Base-by-base conservation (phyloP, 2,113 vertebrate genomes). In the Potamarius usumacintae region DNA sequence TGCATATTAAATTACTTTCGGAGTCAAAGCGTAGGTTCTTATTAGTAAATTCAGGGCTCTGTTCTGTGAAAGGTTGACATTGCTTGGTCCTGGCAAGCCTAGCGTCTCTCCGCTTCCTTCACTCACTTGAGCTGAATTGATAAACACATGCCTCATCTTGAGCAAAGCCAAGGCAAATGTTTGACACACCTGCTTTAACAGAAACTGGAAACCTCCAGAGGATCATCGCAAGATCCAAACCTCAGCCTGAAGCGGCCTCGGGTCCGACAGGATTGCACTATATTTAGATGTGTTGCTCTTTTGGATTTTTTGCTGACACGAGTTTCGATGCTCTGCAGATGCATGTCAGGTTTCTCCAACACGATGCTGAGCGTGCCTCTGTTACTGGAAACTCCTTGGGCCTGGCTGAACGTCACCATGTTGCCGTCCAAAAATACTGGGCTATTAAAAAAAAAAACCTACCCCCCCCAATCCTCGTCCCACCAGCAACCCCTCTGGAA, bases 171-270 rank as follows among this genome's bases (percentile, higher is more conserved):
- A 96, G 93, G 92, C 93, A 95, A 96, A 96, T 95, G 95, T 96
- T 95, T 95, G 94, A 95, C 94, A 93, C 95, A 96, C 95, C 95
- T 96, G 95, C 93, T 82, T 95, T 94, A 91, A 93, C 93, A 93
- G 95, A 95, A 96, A 94, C 89, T 93, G 92, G 94, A 93, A 93
- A 93, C 92, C 94, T 94, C 94, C 85, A 90, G 94, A 94, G 94
- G 93, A 94, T 92, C 92, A 89, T 85, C 91, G 88, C 92, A 90
- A 84, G 67, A 89, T 89, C 88, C 71, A 89, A 90, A 85, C 86
- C 88, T 89, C 82, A 74, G 83, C 27, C 84, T 82, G 82, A 88
- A 88, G 80, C 63, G 67, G 85, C 86, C 82, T 81, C 30, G 27
- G 50, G 53, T 89, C 83, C 76, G 82, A 87, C 88, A 78, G 71